A percentile compares a stretch with the other conserved stretches of the same genome.
phyloP scores from a whole-genome alignment of 2,797 vertebrate genomes.

The Emys orbicularis region DNA sequence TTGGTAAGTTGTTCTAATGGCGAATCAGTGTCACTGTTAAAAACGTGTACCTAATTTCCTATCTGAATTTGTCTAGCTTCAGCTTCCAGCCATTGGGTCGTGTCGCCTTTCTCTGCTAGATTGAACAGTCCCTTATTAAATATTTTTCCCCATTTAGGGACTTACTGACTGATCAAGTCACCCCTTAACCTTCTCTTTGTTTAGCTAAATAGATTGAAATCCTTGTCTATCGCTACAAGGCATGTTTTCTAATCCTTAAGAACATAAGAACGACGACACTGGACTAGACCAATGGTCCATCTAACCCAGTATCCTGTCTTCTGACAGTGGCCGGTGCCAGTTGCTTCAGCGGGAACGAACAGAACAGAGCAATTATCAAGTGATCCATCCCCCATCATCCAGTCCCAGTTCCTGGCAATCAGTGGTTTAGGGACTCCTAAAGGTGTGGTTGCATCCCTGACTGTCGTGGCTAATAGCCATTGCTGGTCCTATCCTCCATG shows the following conservation, averaged over 20 bases:
- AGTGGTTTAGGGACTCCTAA: too few species aligned
- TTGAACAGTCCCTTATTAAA: background rate
- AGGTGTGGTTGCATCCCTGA: background rate
- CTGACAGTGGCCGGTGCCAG: background rate
- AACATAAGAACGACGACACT: background rate
- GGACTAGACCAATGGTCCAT: background rate
- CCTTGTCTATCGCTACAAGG: background rate
- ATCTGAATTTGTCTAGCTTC: background rate
- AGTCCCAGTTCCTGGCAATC: background rate
- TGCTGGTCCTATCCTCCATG: background rate
- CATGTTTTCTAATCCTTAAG: background rate
- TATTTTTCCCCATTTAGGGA: background rate
- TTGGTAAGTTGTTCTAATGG: background rate
- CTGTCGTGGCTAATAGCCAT: background rate
- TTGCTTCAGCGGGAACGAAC: background rate
- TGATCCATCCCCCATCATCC: background rate
- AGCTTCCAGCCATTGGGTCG: background rate
- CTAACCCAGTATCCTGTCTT: background rate
- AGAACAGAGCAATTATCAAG: background rate
- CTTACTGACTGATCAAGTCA: background rate
- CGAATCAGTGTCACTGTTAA: background rate
- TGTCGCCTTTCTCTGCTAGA: background rate
- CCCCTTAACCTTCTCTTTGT: background rate
- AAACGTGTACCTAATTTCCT: background rate
- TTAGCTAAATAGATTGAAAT: background rate